Conservation (phyloP, 2,797 vertebrate genomes). For the Chaunax sp. region DNA sequence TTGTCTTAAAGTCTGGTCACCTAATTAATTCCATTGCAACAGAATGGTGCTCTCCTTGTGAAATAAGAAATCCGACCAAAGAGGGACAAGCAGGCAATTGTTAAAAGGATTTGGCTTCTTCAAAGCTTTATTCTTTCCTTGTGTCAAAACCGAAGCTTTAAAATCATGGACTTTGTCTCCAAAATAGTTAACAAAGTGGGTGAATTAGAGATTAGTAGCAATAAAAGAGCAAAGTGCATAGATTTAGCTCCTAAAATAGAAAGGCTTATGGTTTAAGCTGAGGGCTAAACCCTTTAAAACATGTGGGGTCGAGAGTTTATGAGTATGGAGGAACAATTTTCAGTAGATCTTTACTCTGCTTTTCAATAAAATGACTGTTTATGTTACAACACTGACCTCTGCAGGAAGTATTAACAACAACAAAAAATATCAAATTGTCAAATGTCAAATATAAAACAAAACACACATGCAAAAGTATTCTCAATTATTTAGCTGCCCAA, state of each 20-base stretch:
- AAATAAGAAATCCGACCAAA: constrained; percentile 38
- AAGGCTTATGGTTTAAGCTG: constrained; percentile 39
- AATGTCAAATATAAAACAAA: too few relatives aligned
- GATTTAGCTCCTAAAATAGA: constrained; percentile 53
- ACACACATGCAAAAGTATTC: too few relatives aligned
- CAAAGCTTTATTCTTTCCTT: constrained; percentile 25
- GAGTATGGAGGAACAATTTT: constrained; percentile 8
- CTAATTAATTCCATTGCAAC: constrained; percentile 15
- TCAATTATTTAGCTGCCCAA: too few relatives aligned
- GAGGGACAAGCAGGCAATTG: constrained; percentile 59
- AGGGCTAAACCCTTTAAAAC: constrained; percentile 37
- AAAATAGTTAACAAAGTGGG: constrained; percentile 52
- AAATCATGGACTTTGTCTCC: constrained; percentile 44
- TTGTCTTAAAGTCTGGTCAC: constrained; percentile 4
- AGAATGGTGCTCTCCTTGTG: constrained; percentile 2
- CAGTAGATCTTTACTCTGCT: too few relatives aligned
- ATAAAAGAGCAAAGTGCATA: constrained; percentile 10
- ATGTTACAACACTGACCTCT: constrained; percentile 64
- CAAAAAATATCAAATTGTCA: not conserved
- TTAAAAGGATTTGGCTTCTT: constrained; percentile 59
- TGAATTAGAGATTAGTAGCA: constrained; percentile 51
- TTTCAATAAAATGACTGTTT: too few relatives aligned
- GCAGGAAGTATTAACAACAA: constrained; percentile 51
- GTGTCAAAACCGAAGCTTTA: constrained; percentile 17
- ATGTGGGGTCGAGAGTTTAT: constrained; percentile 17